Evolutionary conservation across 2,113 vertebrate genomes (phyloP), one percentile per base, ranked within the genome.

Genomic region (Lepus europaeus): DNA sequence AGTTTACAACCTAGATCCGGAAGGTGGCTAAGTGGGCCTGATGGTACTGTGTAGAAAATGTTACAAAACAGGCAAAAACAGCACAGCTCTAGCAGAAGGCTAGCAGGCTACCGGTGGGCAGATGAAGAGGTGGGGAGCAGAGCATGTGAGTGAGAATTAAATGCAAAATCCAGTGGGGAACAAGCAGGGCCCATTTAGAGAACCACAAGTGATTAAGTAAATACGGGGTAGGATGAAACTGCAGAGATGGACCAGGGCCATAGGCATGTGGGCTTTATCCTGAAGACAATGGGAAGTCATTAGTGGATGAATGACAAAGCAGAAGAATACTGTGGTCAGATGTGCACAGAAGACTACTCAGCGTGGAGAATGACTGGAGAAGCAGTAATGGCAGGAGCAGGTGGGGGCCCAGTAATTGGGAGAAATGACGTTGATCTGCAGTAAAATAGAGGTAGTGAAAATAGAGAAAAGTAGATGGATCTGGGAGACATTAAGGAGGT

Each of bases 401-500:
- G 68, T 9, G 45, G 25, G 31, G 51, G 3, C 4, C 45, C 14
- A 59, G 33, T 31, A 51, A 82, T 56, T 88, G 56, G 49, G 79
- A 88, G 53, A 95, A 82, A 78, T 70, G 73, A 36, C 72, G 39
- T 27, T 77, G 36, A 61, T 56, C 53, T 81, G 11, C 49, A 79
- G 12, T 93, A 95, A 89, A n/a, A 25, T 36, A 82, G 63, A 91
- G 27, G n/a, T 45, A 49, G 73, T 66, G 45, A n/a, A 36, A n/a
- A 68, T 23, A 89, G 61, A 77, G 49, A 70, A 53, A 85, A 45
- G 63, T n/a, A 23, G 73, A 63, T 72, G 53, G 78, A 69, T 93
- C 66, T 85, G 63, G 77, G 49, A 66, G 69, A 36, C 17, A 33
- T 49, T 83, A 63, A 90, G 45, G 29, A 80, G 39, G 49, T 53